Conservation (phyloP, 2,888 invertebrate species). For the Eupsilia transversa region DNA sequence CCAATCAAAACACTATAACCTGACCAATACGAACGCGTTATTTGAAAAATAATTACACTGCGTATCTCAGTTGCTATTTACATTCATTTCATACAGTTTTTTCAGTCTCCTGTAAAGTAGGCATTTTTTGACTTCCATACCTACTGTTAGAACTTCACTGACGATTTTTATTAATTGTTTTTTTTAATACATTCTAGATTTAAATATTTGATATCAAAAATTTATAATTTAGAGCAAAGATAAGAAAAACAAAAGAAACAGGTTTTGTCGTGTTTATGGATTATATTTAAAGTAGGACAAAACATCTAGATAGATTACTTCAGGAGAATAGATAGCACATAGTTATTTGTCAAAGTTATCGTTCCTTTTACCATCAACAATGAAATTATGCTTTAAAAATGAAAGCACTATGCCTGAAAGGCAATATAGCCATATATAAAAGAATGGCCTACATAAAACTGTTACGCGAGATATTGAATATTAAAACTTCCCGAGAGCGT, state of each 20-base stretch:
- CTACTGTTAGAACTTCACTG: too few relatives aligned
- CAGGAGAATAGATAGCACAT: neutral
- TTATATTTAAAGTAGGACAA: neutral
- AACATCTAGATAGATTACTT: neutral
- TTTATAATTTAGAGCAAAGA: too few relatives aligned
- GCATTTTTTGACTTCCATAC: too few relatives aligned
- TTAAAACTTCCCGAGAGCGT: constrained; percentile 73
- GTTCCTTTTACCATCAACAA: constrained; percentile 51
- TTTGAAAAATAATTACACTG: too few relatives aligned
- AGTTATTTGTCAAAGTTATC: constrained; percentile 36
- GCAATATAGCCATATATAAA: constrained; percentile 45
- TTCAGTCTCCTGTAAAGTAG: too few relatives aligned
- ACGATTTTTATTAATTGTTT: too few relatives aligned
- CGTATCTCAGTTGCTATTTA: too few relatives aligned
- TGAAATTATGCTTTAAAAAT: constrained; percentile 56
- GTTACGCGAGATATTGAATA: constrained; percentile 74
- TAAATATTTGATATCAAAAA: neutral
- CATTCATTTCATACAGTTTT: too few relatives aligned
- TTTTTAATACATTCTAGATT: too few relatives aligned
- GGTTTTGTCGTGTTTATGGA: too few relatives aligned
- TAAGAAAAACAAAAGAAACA: neutral
- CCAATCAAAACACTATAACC: too few relatives aligned
- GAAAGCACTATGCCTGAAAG: constrained; percentile 51
- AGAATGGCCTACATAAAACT: constrained; percentile 66
- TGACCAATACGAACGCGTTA: too few relatives aligned